phyloP scores from a whole-genome alignment of 1,140 invertebrate genomes.

The Formica selysi region DNA sequence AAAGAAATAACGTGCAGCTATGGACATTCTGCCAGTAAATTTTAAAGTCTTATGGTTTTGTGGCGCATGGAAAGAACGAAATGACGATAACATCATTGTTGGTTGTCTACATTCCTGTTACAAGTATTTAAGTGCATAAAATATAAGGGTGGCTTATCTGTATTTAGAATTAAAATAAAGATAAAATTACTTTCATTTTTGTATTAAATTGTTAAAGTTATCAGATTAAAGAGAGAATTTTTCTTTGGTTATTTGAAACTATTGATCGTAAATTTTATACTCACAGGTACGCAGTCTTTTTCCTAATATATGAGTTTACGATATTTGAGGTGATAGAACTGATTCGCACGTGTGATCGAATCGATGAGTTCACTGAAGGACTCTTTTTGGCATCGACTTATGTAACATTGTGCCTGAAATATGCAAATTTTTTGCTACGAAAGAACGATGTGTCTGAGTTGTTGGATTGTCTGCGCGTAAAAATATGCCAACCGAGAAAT shows the following conservation, averaged over 20 bases:
- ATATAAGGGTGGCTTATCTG: too few relatives aligned
- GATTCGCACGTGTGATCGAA: background rate
- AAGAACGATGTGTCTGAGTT: conserved; percentile 10
- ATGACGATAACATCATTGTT: background rate
- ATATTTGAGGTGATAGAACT: conserved; percentile 29
- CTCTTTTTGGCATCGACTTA: conserved; percentile 19
- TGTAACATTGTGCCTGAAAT: conserved; percentile 42
- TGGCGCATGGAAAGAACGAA: conserved; percentile 17
- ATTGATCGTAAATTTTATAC: background rate
- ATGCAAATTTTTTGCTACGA: conserved; percentile 32
- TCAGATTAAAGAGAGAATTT: too few relatives aligned
- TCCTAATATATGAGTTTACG: conserved; percentile 39
- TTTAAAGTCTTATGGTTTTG: conserved; percentile 44
- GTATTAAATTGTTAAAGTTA: too few relatives aligned
- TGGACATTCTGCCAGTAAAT: conserved; percentile 44
- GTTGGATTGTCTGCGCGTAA: background rate
- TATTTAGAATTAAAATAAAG: background rate
- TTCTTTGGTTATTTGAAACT: too few relatives aligned
- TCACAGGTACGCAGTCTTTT: conserved; percentile 16
- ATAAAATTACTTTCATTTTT: too few relatives aligned
- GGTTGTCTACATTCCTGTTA: background rate
- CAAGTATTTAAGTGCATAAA: conserved; percentile 4
- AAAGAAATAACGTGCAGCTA: background rate
- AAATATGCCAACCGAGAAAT: conserved; percentile 24
- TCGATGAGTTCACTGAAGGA: conserved; percentile 27